phyloP scores from a whole-genome alignment of 2,797 vertebrate species.

The Acipenser transmontanus region DNA sequence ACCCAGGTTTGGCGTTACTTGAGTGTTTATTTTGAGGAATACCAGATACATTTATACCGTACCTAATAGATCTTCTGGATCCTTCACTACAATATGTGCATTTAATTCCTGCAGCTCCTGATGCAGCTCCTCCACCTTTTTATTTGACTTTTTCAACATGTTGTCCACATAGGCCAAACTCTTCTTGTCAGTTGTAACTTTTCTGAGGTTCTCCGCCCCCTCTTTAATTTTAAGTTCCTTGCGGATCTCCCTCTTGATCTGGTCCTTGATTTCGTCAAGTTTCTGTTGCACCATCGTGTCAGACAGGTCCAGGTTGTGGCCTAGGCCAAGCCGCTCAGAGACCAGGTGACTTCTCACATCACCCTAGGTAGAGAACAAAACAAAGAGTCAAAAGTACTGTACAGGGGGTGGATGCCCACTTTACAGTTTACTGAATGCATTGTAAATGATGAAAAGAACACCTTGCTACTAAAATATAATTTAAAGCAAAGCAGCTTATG shows the following conservation, averaged over 20 bases:
- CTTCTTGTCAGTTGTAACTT: slow-evolving; percentile 98
- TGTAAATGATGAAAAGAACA: background rate
- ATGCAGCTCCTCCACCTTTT: slow-evolving; percentile 95
- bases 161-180: slow-evolving; percentile 96
- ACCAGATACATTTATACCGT: slow-evolving; percentile 21
- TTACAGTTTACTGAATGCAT: background rate
- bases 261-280: slow-evolving; percentile 94
- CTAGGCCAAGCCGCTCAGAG: slow-evolving; percentile 76
- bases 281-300: slow-evolving; percentile 95
- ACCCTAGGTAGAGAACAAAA: slow-evolving; percentile 44
- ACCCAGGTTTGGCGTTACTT: too few species aligned
- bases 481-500: background rate
- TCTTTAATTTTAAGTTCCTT: slow-evolving; percentile 99
- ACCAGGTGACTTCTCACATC: slow-evolving; percentile 79
- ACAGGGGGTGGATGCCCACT: background rate
- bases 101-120: slow-evolving; percentile 95
- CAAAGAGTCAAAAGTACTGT: slow-evolving; percentile 24
- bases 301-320: slow-evolving; percentile 85
- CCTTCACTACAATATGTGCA: slow-evolving; percentile 93
- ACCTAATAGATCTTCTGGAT: slow-evolving; percentile 90
- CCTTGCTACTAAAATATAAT: slow-evolving; percentile 1
- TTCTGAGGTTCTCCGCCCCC: slow-evolving; percentile 94
- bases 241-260: slow-evolving; percentile 96
- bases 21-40: too few species aligned
- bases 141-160: slow-evolving; percentile 97